Evolutionary conservation across 1,140 invertebrate species (phyloP), one percentile per base, ranked within the genome.

Genomic region (Protaetia brevitarsis): DNA sequence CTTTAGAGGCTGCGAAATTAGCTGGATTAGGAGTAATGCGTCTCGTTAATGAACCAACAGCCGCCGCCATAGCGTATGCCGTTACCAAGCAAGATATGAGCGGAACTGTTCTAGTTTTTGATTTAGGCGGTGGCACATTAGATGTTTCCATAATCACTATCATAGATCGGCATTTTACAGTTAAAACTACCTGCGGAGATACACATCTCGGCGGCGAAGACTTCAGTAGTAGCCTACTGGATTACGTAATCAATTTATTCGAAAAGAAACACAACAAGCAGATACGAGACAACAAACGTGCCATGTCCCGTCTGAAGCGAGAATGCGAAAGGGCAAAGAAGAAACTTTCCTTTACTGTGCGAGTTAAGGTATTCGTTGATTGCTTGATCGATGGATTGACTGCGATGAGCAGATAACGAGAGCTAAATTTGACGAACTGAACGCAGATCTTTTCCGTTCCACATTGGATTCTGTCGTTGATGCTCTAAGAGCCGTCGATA

Each of bases 171-270:
- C 94, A 96, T 1, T 97, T 97, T 79, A 94, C 96, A 80, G 95
- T 97, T 3, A 96, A 96, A 79, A 96, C 94, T 0, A 97, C 75
- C 7, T 84, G n/a, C n/a, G n/a, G n/a, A n/a, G n/a, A n/a, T n/a
- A n/a, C n/a, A n/a, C n/a, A n/a, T n/a, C n/a, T 97, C 21, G 95
- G 95, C 27, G 95, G 95, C 30, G 95, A 97, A 82, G 95, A 97
- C 82, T 97, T 97, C 73, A 97, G 99, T 77, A 97, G 97, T 78
- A 80, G n/a, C n/a, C n/a, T n/a, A n/a, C n/a, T n/a, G n/a, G n/a
- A n/a, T n/a, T n/a, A n/a, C n/a, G n/a, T n/a, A n/a, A n/a, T n/a
- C n/a, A n/a, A n/a, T n/a, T n/a, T n/a, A n/a, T n/a, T n/a, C n/a
- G n/a, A n/a, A n/a, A n/a, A n/a, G n/a, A n/a, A n/a, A n/a, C n/a